A percentile compares a stretch with the other conserved stretches of the same genome.
These are phyloP conservation scores for Scyliorhinus canicula DNA, from an alignment of 2,797 vertebrate species.

Conservation along the genomic window DNA sequence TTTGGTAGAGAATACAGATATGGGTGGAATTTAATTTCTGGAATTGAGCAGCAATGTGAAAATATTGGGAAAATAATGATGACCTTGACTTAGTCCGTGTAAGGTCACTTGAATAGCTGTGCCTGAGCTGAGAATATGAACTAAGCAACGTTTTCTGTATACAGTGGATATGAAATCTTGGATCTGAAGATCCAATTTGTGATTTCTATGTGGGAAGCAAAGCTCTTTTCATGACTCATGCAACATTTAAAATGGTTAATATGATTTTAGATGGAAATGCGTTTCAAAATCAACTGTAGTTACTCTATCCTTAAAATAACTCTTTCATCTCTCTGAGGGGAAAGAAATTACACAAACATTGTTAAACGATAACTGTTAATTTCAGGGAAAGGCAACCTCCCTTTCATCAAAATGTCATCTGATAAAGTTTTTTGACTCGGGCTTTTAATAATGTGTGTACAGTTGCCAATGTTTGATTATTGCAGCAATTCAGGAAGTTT, in stretches of 20 bases:
- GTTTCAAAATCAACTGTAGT: background rate
- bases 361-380: background rate
- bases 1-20: background rate
- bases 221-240: background rate
- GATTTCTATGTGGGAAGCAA: background rate
- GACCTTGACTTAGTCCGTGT: background rate
- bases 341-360: background rate
- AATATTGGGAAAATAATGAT: background rate
- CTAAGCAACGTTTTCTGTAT: background rate
- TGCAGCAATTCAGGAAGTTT: background rate
- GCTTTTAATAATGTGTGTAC: background rate
- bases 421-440: background rate
- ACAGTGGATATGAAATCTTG: background rate
- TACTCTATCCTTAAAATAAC: background rate
- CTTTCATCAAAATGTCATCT: background rate
- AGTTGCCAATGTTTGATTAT: background rate
- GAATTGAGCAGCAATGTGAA: background rate
- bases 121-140: background rate
- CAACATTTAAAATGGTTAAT: background rate
- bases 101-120: background rate
- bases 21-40: background rate
- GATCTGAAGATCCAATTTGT: background rate
- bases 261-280: background rate
- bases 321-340: background rate
- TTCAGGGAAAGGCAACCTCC: background rate